phyloP scores from a whole-genome alignment of 2,113 vertebrate genomes.

The Phalacrocorax aristotelis region DNA sequence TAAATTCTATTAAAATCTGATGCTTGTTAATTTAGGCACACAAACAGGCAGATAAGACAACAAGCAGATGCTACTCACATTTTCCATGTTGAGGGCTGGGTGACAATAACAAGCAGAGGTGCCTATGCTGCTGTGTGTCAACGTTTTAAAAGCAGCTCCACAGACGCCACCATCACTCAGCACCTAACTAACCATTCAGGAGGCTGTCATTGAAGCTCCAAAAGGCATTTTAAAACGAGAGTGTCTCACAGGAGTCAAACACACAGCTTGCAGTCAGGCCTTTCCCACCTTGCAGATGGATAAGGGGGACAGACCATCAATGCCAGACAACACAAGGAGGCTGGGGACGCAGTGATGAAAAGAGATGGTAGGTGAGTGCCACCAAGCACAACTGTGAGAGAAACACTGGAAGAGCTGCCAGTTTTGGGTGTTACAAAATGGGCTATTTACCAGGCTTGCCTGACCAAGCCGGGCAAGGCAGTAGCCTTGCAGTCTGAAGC shows the following conservation, averaged over 20 bases:
- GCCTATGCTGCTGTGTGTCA: not conserved
- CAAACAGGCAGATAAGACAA: not conserved
- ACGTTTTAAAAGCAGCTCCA: not conserved
- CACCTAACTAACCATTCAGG: conserved; percentile 1
- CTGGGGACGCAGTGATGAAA: not conserved
- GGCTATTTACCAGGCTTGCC: not conserved
- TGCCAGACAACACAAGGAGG: not conserved
- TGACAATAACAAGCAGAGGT: not conserved
- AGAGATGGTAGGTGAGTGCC: not conserved
- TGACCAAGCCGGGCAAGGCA: not conserved
- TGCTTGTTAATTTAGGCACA: not conserved
- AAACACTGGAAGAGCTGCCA: not conserved
- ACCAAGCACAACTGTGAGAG: not conserved
- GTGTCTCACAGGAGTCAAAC: not conserved
- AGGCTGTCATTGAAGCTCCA: not conserved
- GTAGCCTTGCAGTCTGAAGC: not conserved
- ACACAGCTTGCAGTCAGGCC: not conserved
- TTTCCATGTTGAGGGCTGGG: not conserved
- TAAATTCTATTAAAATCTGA: not conserved
- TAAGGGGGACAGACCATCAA: not conserved
- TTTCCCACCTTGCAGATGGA: not conserved
- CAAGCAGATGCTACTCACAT: conserved; percentile 3
- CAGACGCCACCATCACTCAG: conserved; percentile 9
- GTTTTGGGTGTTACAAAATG: not conserved
- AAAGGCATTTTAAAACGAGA: not conserved